These are phyloP conservation scores for Catharus fuscescens DNA, from an alignment of 2,113 vertebrate species.

Conservation along the genomic window DNA sequence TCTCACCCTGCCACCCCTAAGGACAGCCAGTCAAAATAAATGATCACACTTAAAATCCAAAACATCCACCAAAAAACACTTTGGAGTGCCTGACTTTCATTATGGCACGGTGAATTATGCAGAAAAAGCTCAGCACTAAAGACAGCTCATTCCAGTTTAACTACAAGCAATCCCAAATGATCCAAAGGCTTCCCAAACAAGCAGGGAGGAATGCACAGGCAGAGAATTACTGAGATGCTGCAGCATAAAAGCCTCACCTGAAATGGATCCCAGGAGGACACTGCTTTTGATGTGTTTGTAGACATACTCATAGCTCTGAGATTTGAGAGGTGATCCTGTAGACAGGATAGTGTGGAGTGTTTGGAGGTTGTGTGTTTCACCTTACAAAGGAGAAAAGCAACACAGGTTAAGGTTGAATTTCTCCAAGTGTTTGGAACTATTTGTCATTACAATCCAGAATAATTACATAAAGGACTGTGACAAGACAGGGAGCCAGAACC, in stretches of 20 bases:
- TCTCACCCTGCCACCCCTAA: slow-evolving; percentile 27
- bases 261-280: slow-evolving; percentile 92
- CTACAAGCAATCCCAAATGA: not conserved
- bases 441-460: not conserved
- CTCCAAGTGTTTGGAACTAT: not conserved
- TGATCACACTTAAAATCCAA: not conserved
- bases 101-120: slow-evolving; percentile 14
- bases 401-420: not conserved
- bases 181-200: not conserved
- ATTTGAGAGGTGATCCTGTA: slow-evolving; percentile 91
- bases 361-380: slow-evolving; percentile 89
- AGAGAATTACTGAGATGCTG: not conserved
- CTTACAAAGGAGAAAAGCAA: slow-evolving; percentile 52
- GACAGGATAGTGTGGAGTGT: slow-evolving; percentile 93
- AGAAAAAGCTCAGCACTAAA: not conserved
- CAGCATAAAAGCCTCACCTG: slow-evolving; percentile 76
- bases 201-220: not conserved
- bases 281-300: slow-evolving; percentile 88
- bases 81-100: not conserved
- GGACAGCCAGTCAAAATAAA: slow-evolving; percentile 52
- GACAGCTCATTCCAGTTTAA: slow-evolving; percentile 25
- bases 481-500: not conserved
- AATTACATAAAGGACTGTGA: not conserved
- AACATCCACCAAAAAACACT: slow-evolving; percentile 16
- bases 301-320: slow-evolving; percentile 94